Percentiles rank a stretch among this genome's conserved stretches.
Conservation (phyloP, 2,113 vertebrate genomes). For the Motacilla tschutschensis region DNA sequence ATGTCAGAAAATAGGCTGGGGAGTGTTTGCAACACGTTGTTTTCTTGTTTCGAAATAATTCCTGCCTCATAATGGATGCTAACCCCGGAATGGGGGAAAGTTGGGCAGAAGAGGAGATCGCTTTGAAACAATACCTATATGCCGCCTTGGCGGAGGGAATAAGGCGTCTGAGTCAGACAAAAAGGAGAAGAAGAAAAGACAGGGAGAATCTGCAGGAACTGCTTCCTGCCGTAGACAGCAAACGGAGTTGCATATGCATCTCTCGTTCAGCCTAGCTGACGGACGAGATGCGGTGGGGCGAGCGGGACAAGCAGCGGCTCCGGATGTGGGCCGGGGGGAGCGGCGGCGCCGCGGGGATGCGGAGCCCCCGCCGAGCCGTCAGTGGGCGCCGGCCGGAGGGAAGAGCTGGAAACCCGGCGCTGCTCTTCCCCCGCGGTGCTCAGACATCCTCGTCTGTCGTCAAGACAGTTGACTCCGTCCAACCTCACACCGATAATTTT, state of each 20-base stretch:
- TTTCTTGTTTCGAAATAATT: slow-evolving; percentile 20
- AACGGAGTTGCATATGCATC: not conserved
- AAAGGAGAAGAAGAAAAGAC: not conserved
- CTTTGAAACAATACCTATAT: not conserved
- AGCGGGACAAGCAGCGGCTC: not conserved
- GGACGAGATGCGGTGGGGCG: not conserved
- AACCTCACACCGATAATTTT: slow-evolving; percentile 11
- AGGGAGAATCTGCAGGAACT: not conserved
- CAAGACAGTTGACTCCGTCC: not conserved
- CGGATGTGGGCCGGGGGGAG: not conserved
- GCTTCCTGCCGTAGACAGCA: not conserved
- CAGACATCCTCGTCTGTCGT: not conserved
- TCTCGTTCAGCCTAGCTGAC: not conserved
- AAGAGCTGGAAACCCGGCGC: not conserved
- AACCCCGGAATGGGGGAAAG: not conserved
- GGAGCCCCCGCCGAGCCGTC: not conserved
- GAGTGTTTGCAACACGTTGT: not conserved
- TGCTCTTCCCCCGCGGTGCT: not conserved
- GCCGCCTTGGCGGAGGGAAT: not conserved
- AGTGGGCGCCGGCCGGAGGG: not conserved
- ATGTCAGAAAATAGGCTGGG: not conserved
- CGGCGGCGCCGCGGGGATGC: not conserved
- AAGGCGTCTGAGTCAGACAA: not conserved
- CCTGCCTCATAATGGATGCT: not conserved
- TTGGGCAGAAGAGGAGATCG: not conserved